Evolutionary conservation across 1,140 invertebrate genomes (phyloP).

Genomic region (Drosophila mayri): DNA sequence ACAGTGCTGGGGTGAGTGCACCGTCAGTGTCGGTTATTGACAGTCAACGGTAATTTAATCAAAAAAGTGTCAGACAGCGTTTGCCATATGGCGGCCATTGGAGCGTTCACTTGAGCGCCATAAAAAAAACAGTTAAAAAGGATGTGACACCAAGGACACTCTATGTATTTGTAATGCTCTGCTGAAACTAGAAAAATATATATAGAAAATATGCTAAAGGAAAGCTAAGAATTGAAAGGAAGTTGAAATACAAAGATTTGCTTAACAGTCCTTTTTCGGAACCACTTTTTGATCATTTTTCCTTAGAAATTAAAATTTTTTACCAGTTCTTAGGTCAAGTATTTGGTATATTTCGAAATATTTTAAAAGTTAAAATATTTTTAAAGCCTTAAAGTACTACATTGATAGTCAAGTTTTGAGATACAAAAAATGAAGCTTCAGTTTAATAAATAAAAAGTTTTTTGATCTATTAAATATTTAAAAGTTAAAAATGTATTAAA

Average conservation of each 20-base stretch:
- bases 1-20: slow-evolving; percentile 26
- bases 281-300: too few relatives aligned
- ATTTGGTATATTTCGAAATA: too few relatives aligned
- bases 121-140: slow-evolving; percentile 19
- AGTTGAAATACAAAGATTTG: background rate
- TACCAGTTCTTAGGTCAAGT: too few relatives aligned
- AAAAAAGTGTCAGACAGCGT: slow-evolving; percentile 55
- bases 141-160: slow-evolving; percentile 12
- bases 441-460: too few relatives aligned
- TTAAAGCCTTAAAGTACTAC: too few relatives aligned
- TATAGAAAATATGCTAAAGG: background rate
- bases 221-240: background rate
- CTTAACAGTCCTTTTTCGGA: too few relatives aligned
- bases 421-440: too few relatives aligned
- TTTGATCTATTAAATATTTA: too few relatives aligned
- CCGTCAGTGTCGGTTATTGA: slow-evolving; percentile 44
- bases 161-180: background rate
- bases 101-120: slow-evolving; percentile 29
- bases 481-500: too few relatives aligned
- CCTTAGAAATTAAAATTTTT: too few relatives aligned
- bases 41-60: slow-evolving; percentile 61
- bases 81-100: slow-evolving; percentile 55
- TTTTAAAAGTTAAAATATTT: too few relatives aligned
- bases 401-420: too few relatives aligned
- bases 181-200: background rate